Base-by-base conservation (phyloP, 2,113 vertebrate genomes). In the Perca fluviatilis region DNA sequence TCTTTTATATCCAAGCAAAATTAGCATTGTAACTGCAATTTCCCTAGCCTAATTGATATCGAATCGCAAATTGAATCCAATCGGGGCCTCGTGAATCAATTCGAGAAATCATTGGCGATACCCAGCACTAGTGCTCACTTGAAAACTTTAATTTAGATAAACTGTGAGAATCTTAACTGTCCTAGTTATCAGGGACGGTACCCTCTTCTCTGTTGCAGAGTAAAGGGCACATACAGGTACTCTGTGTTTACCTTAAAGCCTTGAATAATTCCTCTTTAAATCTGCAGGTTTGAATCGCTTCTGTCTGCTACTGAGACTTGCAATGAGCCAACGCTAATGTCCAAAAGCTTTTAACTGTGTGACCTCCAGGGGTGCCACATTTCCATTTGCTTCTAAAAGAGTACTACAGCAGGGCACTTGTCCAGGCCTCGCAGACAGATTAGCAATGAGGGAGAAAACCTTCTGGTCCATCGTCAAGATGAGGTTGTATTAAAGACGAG, bases 261-360 rank as follows among this genome's bases (percentile, higher is more conserved):
- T 49, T 49, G 11, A 53, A 63, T 77, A 12, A 19, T 14, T 18
- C 57, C 19, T 54, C 56, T 66, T 69, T 69, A 57, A 66, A 73
- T 23, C 58, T 25, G 72, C 6, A 58, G 40, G 40, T 77, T 63
- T 57, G 60, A 74, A 68, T 74, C 27, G 0, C 25, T 21, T 53
- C 49, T 43, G n/a, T 13, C 79, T 74, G 71, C 30, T 27, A 21
- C 50, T 60, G 58, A n/a, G 61, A 25, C 51, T 46, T 15, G 11
- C 69, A 68, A 68, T 30, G 69, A 19, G 85, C 83, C 82, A 73
- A 13, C 68, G 65, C 43, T 90, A 89, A 89, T 86, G 87, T 83
- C 72, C 71, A 62, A 89, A 92, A 89, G 85, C 87, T 90, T 90
- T 87, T 90, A 89, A 81, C 79, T 46, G 70, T 25, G 60, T 74